Conservation (phyloP, 1,140 invertebrate species). For the Babylonia areolata region DNA sequence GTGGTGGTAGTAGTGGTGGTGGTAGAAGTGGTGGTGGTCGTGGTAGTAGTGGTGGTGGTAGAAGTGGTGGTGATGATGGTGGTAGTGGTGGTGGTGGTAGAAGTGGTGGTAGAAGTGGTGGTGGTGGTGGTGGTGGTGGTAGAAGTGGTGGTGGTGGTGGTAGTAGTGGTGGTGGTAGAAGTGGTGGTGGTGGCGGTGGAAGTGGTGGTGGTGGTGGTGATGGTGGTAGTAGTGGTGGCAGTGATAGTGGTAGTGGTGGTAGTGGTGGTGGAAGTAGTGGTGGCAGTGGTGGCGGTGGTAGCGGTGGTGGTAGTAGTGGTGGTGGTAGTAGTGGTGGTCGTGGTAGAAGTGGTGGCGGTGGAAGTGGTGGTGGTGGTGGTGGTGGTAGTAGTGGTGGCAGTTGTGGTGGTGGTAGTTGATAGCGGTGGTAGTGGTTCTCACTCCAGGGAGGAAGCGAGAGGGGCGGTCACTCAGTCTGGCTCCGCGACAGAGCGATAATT, state of each 20-base stretch:
- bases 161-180: neutral
- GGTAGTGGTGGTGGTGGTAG: neutral
- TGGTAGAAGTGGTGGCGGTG: neutral
- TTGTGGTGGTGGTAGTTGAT: too few species aligned
- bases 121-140: neutral
- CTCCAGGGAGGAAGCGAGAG: too few species aligned
- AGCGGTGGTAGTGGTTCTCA: neutral
- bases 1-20: neutral
- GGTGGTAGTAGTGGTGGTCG: neutral
- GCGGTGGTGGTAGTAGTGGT: neutral
- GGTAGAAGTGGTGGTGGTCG: neutral
- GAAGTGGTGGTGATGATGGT: neutral
- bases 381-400: too few species aligned
- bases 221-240: neutral
- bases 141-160: slow-evolving; percentile 15
- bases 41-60: neutral
- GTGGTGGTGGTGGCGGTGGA: neutral
- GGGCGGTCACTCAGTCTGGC: too few species aligned
- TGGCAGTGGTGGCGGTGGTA: neutral
- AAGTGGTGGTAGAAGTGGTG: neutral
- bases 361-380: too few species aligned
- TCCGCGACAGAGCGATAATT: too few species aligned
- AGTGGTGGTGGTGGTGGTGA: neutral
- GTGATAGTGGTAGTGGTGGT: neutral
- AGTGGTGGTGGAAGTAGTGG: neutral